Percentiles rank a stretch among this genome's conserved stretches.
phyloP scores from a whole-genome alignment of 64 coral and sea anemone genomes.

The Stichodactyla mertensii region DNA sequence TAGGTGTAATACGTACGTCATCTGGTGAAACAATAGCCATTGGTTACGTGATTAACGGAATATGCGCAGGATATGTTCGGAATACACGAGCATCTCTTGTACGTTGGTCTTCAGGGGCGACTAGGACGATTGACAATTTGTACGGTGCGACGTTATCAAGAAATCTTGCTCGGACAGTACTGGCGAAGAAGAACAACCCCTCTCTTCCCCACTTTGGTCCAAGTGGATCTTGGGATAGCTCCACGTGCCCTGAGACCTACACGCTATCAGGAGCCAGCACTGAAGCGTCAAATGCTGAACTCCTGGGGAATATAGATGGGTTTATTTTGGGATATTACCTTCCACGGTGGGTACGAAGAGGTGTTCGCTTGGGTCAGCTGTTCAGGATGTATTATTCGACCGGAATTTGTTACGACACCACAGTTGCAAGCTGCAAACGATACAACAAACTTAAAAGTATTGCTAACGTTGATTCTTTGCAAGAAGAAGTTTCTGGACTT shows the following conservation, averaged over 20 bases:
- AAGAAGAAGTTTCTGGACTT: not conserved
- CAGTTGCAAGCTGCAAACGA: conserved; percentile 28
- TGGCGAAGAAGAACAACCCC: conserved; percentile 52
- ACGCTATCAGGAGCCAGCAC: not conserved
- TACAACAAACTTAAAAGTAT: not conserved
- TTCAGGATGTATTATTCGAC: conserved; percentile 77
- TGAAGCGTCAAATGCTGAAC: conserved; percentile 35
- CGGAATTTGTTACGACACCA: conserved; percentile 41
- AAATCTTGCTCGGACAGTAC: conserved; percentile 30
- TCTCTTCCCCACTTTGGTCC: conserved; percentile 45
- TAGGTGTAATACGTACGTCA: conserved; percentile 52
- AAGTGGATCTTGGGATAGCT: conserved; percentile 43
- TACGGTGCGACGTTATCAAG: conserved; percentile 62
- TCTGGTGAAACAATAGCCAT: conserved; percentile 59
- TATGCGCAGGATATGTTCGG: conserved; percentile 58
- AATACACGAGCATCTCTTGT: conserved; percentile 41
- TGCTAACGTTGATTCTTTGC: not conserved
- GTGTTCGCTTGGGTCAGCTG: conserved; percentile 77
- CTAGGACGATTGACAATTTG: conserved; percentile 60
- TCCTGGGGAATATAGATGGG: conserved; percentile 71
- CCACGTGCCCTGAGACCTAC: not conserved
- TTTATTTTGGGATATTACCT: conserved; percentile 55
- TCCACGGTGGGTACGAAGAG: conserved; percentile 42
- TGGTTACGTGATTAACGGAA: conserved; percentile 59
- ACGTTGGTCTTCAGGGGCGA: conserved; percentile 27